Evolutionary conservation across 1,140 invertebrate genomes (phyloP), one percentile per base, ranked within the genome.

Genomic region (Vanessa tameamea): DNA sequence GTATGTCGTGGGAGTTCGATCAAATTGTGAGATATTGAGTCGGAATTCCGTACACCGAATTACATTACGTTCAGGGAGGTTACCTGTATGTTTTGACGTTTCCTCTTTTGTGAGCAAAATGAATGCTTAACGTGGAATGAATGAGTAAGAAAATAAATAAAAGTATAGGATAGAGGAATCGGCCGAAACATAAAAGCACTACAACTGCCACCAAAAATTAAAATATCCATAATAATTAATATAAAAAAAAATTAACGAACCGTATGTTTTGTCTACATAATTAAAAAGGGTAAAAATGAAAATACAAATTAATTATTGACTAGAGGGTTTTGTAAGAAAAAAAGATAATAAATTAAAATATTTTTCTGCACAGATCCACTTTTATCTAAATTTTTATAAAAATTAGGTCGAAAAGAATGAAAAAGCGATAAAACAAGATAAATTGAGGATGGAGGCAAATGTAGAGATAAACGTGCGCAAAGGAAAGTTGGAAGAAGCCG

Each of bases 81-180:
- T 81, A 81, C 79, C 77, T 81, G 72, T 81, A 81, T 81, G 79
- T 73, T 78, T 79, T 77, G 79, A 77, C 79, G 77, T 73, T 75
- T 81, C 79, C 77, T 76, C 72, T 78, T 72, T 65, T 47, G 55
- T 14, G n/a, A 37, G 14, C 64, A 55, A 43, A 64, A 64, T 64
- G 9, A 20, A 57, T 31, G 26, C 61, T 14, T 8, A 73, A 64
- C 26, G 47, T 64, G 31, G 37, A 47, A 68, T 43, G 16, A 63
- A 67, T 48, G 75, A 70, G 20, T 65, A 67, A 16, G 37, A 76
- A 76, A 72, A 51, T n/a, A 61, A 31, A 72, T 66, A 47, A 67
- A 76, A 69, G 55, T 59, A 70, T 77, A 76, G 55, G 53, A 72
- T 61, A 71, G 31, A 73, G 50, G 71, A 75, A 74, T 78, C 75